phyloP scores from a whole-genome alignment of 2,113 vertebrate genomes.

The Potamarius usumacintae region DNA sequence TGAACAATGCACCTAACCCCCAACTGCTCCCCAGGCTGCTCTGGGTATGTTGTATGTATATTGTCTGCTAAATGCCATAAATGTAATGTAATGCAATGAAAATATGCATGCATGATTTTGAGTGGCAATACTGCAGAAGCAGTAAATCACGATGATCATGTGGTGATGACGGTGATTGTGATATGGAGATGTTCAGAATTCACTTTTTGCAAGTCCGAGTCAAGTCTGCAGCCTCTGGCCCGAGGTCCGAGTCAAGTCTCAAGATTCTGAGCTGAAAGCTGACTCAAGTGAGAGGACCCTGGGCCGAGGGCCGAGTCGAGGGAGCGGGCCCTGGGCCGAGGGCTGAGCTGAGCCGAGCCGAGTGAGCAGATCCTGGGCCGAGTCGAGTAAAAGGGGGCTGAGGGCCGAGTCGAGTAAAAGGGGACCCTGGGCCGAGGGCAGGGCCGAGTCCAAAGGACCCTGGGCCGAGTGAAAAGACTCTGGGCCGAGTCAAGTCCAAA shows the following conservation, averaged over 20 bases:
- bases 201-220: not conserved
- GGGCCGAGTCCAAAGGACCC: not conserved
- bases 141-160: not conserved
- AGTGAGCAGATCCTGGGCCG: not conserved
- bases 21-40: too few species aligned
- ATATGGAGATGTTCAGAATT: not conserved
- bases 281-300: not conserved
- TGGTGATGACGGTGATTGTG: not conserved
- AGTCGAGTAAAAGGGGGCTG: too few species aligned
- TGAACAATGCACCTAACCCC: too few species aligned
- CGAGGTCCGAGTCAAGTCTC: not conserved
- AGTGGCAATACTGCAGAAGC: not conserved
- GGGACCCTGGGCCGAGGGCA: not conserved
- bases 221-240: not conserved
- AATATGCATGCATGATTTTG: not conserved
- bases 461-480: not conserved
- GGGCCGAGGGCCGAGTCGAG: not conserved
- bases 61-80: too few species aligned
- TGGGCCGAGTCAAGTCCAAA: not conserved
- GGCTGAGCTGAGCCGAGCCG: not conserved
- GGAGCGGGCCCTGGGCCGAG: not conserved
- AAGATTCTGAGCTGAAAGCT: not conserved
- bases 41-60: too few species aligned
- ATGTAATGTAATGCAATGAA: too few species aligned
- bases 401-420: too few species aligned